These are phyloP conservation scores for Gadopsis marmoratus DNA, from an alignment of 2,797 vertebrate genomes.

Conservation along the genomic window DNA sequence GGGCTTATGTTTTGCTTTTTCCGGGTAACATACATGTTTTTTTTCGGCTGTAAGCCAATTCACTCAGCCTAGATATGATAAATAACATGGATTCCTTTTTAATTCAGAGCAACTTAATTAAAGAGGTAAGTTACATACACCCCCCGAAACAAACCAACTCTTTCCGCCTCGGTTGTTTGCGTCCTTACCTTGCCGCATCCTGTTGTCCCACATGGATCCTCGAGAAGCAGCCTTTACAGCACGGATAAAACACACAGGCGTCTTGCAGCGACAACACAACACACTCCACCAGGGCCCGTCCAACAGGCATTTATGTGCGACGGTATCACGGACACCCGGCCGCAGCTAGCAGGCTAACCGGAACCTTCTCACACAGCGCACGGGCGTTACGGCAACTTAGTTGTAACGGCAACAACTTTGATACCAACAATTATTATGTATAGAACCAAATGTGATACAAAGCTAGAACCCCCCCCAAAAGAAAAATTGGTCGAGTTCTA, in stretches of 20 bases:
- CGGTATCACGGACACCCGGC: background rate
- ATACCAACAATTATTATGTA: background rate
- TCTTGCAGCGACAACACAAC: constrained; percentile 78
- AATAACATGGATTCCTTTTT: no score
- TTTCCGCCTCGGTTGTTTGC: background rate
- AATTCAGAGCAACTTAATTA: no score
- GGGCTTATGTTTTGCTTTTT: background rate
- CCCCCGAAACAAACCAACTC: background rate
- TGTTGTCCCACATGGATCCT: constrained; percentile 61
- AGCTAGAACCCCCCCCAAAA: no score
- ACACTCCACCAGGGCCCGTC: constrained; percentile 75
- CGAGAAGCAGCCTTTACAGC: constrained; percentile 80
- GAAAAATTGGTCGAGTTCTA: background rate
- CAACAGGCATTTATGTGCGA: constrained; percentile 47
- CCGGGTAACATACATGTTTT: background rate
- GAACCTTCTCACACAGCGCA: background rate
- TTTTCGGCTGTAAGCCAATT: background rate
- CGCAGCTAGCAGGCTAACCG: constrained; percentile 14
- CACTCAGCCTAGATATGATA: background rate
- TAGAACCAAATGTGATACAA: no score
- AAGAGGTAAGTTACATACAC: background rate
- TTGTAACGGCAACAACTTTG: no score
- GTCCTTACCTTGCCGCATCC: constrained; percentile 66
- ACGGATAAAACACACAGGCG: constrained; percentile 78
- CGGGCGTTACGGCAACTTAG: background rate